Base-by-base conservation (phyloP, 2,113 vertebrate species). In the Scatophagus argus region DNA sequence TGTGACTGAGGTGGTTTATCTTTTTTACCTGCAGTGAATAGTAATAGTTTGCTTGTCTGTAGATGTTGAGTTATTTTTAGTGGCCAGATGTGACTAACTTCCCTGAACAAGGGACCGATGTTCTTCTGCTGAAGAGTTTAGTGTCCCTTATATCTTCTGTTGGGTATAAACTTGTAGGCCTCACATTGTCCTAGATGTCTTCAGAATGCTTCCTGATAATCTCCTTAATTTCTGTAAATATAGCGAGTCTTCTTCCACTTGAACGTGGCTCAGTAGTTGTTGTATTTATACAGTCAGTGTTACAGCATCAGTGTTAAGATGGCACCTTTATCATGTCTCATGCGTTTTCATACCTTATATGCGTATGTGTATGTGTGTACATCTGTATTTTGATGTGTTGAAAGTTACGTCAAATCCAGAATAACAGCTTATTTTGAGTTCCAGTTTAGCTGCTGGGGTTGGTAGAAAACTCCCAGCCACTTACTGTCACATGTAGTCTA, bases 401-500 rank as follows among this genome's bases (percentile, higher is more conserved):
- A 39, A 41, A 13, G 39, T 34, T 55, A 5, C 32, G 58, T 81
- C 41, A 8, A 6, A 47, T 39, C 31, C 27, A 47, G 54, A 62
- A 21, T 7, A 61, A 41, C 49, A 39, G 5, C 39, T 61, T 56
- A 3, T 49, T 65, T 43, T 31, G 43, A 29, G 38, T 56, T 44
- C 12, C 19, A 44, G 8, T 74, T 8, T 16, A 7, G 17, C n/a
- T 27, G 23, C n/a, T n/a, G n/a, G n/a, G n/a, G n/a, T n/a, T 39
- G 31, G 6, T 16, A 34, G 47, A 27, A 63, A 74, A 12, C 27
- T 51, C 34, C 8, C 16, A 6, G 62, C 23, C 8, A 79, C 82
- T 71, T 66, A 74, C 29, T 32, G 27, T 78, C 36, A 66, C 13
- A 10, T 63, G 65, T 39, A 1, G 51, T 74, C 61, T 73, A 81